Evolutionary conservation across 2,888 invertebrate genomes (phyloP), one percentile per base, ranked within the genome.

Genomic region (Drosophila cracens): DNA sequence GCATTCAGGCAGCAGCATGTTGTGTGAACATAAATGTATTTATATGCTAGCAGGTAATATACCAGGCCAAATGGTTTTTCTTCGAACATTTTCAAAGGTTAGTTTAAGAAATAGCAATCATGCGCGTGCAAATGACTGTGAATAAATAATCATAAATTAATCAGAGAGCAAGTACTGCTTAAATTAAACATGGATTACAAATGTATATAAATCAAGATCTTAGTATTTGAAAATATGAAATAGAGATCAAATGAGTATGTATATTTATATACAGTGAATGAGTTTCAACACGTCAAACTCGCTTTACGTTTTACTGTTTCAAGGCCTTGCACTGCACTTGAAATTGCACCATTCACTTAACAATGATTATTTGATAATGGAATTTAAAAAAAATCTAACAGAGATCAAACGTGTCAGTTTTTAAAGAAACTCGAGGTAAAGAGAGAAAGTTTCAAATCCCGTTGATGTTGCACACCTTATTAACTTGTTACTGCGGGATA

Each of bases 361-460:
- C n/a, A 40, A 40, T n/a, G 5, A 40, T 4, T 40, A n/a, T 8
- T 40, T n/a, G 8, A n/a, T n/a, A 40, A 2, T 40, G 18, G 10
- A 4, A 40, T 10, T 4, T 4, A 11, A n/a, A n/a, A 40, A 8
- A n/a, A 11, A 2, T n/a, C 5, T 2, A 5, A 10, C 10, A n/a
- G 4, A 13, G 13, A 5, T 13, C 13, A 34, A 13, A 13, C 0
- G 7, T 7, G 2, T 18, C 2, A 7, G 1, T 18, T 18, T 36
- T 36, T 6, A n/a, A 40, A 4, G 5, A 40, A 40, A n/a, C 31
- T 31, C 31, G 31, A 31, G 0, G 3, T 31, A 31, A 31, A 38
- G 8, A 18, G 38, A 7, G 3, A 38, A 38, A 18, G 7, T 0
- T 8, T 3, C 0, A 18, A 18, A 0, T 18, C 3, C 1, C 38